Conservation (phyloP, 2,888 invertebrate genomes). For the Orthosia gracilis region DNA sequence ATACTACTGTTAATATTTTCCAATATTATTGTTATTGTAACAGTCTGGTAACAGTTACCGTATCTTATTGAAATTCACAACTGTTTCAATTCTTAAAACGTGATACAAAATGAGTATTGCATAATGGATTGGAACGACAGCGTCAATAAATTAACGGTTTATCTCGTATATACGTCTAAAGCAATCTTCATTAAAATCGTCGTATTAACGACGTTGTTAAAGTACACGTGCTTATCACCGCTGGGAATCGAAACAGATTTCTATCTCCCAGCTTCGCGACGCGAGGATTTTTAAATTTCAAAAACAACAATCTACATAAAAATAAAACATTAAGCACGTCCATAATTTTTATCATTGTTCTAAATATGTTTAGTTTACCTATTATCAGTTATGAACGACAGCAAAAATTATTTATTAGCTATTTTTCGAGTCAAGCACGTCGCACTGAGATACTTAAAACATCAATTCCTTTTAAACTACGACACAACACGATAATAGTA, state of each 20-base stretch:
- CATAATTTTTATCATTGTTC: slow-evolving; percentile 18
- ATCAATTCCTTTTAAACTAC: slow-evolving; percentile 22
- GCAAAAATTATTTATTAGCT: slow-evolving; percentile 17
- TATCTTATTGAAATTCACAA: slow-evolving; percentile 9
- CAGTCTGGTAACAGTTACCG: background rate
- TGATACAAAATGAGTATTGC: slow-evolving; percentile 43
- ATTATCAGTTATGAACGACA: slow-evolving; percentile 31
- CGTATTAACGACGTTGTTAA: slow-evolving; percentile 57
- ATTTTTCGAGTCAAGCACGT: slow-evolving; percentile 22
- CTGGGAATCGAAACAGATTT: slow-evolving; percentile 33
- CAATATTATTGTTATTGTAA: background rate
- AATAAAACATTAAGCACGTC: slow-evolving; percentile 35
- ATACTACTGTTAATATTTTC: background rate
- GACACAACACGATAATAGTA: slow-evolving; percentile 41
- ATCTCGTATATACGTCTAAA: slow-evolving; percentile 39
- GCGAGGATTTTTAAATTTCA: slow-evolving; percentile 15
- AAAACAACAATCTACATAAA: slow-evolving; percentile 20
- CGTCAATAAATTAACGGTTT: slow-evolving; percentile 50
- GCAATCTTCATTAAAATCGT: slow-evolving; percentile 58
- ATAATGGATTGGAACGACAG: slow-evolving; percentile 42
- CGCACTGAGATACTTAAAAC: background rate
- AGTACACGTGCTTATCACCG: slow-evolving; percentile 43
- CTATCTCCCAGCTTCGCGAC: slow-evolving; percentile 10
- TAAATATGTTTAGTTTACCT: slow-evolving; percentile 44
- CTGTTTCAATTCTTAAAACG: slow-evolving; percentile 33